Conservation (phyloP, 2,888 invertebrate genomes). For the Chloroclysta siterata region DNA sequence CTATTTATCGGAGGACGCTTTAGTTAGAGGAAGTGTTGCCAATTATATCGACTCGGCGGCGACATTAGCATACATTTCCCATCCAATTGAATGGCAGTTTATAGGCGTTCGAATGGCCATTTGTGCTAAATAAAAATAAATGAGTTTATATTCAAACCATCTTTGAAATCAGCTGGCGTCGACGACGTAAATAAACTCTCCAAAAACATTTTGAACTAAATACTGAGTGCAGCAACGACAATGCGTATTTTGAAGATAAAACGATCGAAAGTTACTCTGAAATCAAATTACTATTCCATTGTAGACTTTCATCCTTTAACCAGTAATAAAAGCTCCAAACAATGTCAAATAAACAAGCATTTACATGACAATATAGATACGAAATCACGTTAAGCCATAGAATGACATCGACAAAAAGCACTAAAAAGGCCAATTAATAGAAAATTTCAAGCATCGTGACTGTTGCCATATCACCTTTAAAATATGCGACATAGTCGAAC, state of each 20-base stretch:
- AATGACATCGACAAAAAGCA: conserved; percentile 64
- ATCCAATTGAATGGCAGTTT: conserved; percentile 67
- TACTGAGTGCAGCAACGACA: conserved; percentile 31
- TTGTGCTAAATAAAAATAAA: conserved; percentile 75
- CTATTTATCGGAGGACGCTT: conserved; percentile 65
- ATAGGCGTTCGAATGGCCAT: conserved; percentile 71
- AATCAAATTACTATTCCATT: conserved; percentile 29
- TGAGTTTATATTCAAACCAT: conserved; percentile 60
- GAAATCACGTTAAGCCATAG: conserved; percentile 60
- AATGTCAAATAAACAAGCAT: conserved; percentile 54
- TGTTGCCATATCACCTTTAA: conserved; percentile 66
- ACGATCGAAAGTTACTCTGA: conserved; percentile 14
- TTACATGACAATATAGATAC: conserved; percentile 60
- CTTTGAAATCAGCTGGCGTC: conserved; percentile 47
- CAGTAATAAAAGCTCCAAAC: conserved; percentile 55
- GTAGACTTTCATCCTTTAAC: conserved; percentile 48
- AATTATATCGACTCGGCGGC: conserved; percentile 65
- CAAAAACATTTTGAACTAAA: conserved; percentile 12
- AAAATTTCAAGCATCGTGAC: conserved; percentile 71
- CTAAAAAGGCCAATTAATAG: conserved; percentile 77
- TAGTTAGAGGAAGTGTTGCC: conserved; percentile 72
- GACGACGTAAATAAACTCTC: conserved; percentile 42
- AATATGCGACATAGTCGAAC: conserved; percentile 60
- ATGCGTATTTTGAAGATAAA: conserved; percentile 11
- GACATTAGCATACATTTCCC: conserved; percentile 78